Percentiles rank a stretch among this genome's conserved stretches.
These are phyloP conservation scores for Amphipoea oculea DNA, from an alignment of 2,888 invertebrate genomes.

Conservation along the genomic window DNA sequence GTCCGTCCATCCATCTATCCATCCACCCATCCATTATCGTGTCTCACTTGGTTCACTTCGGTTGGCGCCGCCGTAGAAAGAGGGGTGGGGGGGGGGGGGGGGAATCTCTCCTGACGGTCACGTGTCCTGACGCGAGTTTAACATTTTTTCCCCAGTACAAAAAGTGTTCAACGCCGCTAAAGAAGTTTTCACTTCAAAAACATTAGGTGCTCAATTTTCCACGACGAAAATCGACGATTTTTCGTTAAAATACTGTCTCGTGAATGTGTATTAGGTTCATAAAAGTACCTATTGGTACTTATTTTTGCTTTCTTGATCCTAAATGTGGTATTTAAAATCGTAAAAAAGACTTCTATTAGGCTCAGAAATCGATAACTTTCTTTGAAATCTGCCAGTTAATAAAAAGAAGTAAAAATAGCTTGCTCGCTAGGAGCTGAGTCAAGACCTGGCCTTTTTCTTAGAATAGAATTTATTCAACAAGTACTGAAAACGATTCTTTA, in stretches of 20 bases:
- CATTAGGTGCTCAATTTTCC: not conserved
- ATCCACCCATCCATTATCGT: too few relatives aligned
- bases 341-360: not conserved
- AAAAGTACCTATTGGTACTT: not conserved
- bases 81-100: too few relatives aligned
- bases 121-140: too few relatives aligned
- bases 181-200: too few relatives aligned
- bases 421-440: conserved; percentile 4
- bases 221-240: too few relatives aligned
- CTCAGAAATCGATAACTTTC: not conserved
- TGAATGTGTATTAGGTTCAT: not conserved
- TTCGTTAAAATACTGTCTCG: not conserved
- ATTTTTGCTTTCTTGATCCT: not conserved
- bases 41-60: too few relatives aligned
- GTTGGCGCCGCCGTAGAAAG: too few relatives aligned
- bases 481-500: conserved; percentile 30
- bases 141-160: too few relatives aligned
- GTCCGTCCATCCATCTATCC: too few relatives aligned
- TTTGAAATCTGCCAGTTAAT: conserved; percentile 16
- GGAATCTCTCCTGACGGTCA: too few relatives aligned
- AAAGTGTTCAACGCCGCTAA: too few relatives aligned
- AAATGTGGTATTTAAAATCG: not conserved
- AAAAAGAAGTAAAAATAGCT: conserved; percentile 25
- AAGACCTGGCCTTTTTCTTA: conserved; percentile 4
- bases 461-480: conserved; percentile 44